phyloP scores from a whole-genome alignment of 1,140 invertebrate genomes.

The Spodoptera litura region DNA sequence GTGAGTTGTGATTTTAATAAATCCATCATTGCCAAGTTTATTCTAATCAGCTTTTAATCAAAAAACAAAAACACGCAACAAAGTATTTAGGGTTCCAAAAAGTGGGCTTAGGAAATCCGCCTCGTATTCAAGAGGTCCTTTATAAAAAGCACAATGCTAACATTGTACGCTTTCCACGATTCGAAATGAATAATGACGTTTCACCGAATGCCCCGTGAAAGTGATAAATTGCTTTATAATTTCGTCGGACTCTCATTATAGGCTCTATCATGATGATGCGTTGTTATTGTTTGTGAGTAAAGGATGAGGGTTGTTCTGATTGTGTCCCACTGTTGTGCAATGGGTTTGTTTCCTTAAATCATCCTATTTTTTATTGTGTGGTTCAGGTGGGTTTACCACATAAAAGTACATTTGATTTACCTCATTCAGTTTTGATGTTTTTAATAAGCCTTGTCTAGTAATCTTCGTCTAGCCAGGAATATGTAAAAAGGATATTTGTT shows the following conservation, averaged over 20 bases:
- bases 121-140: conserved; percentile 4
- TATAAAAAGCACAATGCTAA: conserved; percentile 51
- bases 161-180: conserved; percentile 51
- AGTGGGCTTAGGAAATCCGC: conserved; percentile 6
- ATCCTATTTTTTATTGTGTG: background rate
- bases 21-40: background rate
- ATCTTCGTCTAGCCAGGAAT: too few relatives aligned
- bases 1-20: background rate
- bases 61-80: conserved; percentile 9
- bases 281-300: conserved; percentile 36
- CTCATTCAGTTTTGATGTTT: too few relatives aligned
- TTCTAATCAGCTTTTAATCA: background rate
- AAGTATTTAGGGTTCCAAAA: conserved; percentile 21
- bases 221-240: conserved; percentile 68
- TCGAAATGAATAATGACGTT: conserved; percentile 60
- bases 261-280: conserved; percentile 48
- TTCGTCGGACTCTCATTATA: conserved; percentile 48
- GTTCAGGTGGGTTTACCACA: background rate
- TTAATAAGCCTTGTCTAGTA: too few relatives aligned
- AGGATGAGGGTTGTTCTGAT: conserved; percentile 2
- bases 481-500: too few relatives aligned
- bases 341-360: background rate
- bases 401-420: too few relatives aligned
- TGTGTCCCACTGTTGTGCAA: background rate
- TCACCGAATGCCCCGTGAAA: conserved; percentile 54